Evolutionary conservation across 2,888 invertebrate genomes (phyloP).

Genomic region (Mimumesa dahlbomi): DNA sequence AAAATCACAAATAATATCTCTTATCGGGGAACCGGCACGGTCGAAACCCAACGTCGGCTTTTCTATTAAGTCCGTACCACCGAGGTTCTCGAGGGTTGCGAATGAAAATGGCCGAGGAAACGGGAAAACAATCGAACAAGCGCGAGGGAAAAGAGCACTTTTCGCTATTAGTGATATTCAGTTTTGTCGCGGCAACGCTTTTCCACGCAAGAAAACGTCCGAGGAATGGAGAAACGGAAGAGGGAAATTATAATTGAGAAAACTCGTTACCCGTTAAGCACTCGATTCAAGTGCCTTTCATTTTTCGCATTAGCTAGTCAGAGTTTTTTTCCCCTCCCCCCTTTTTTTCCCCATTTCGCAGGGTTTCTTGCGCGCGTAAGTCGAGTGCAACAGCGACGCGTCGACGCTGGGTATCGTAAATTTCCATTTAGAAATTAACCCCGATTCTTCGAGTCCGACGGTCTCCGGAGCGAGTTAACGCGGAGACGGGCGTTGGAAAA

Average conservation of each 20-base stretch:
- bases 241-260: constrained; percentile 7
- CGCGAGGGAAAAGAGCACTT: not conserved
- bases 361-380: not conserved
- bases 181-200: no score
- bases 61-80: no score
- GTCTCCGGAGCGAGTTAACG: no score
- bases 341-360: not conserved
- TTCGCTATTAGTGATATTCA: not conserved
- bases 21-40: no score
- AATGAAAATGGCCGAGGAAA: no score
- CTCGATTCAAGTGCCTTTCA: constrained; percentile 17
- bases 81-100: no score
- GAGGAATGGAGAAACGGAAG: not conserved
- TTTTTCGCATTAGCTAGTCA: not conserved
- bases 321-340: not conserved
- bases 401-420: not conserved
- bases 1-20: no score
- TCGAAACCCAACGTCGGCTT: no score
- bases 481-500: not conserved
- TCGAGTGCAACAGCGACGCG: not conserved
- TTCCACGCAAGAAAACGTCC: not conserved
- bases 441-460: not conserved
- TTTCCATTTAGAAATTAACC: not conserved
- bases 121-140: not conserved
- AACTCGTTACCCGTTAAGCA: constrained; percentile 2